phyloP scores from a whole-genome alignment of 1,140 invertebrate genomes.

The Augochlora pura region DNA sequence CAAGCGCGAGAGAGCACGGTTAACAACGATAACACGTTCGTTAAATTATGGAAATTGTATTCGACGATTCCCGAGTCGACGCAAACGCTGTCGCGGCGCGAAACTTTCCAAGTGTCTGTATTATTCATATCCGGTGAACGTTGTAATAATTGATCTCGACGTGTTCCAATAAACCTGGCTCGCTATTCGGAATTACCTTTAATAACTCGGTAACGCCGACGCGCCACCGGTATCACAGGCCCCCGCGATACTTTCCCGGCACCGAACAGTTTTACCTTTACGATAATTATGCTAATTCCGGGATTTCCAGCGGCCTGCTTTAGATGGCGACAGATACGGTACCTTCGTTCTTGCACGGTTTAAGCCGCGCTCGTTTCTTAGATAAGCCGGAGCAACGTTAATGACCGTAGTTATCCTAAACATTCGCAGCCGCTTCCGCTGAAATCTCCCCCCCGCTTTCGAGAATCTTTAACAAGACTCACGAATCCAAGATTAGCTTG shows the following conservation, averaged over 20 bases:
- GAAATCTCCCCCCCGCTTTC: conserved; percentile 11
- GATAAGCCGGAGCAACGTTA: conserved; percentile 57
- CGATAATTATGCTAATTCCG: conserved; percentile 64
- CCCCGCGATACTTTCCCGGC: conserved; percentile 33
- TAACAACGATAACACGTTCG: no score
- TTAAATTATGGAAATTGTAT: not conserved
- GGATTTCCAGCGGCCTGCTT: conserved; percentile 42
- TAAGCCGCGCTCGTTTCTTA: conserved; percentile 52
- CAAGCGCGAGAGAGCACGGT: no score
- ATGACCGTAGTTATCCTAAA: conserved; percentile 62
- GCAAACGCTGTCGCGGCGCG: conserved; percentile 8
- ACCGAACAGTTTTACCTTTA: conserved; percentile 31
- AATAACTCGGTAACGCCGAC: conserved; percentile 33
- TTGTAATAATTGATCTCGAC: conserved; percentile 43
- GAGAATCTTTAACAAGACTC: conserved; percentile 36
- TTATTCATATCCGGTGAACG: conserved; percentile 46
- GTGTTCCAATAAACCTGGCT: conserved; percentile 52
- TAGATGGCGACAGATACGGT: conserved; percentile 34
- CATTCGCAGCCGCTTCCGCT: conserved; percentile 42
- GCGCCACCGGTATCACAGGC: not conserved
- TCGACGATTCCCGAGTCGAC: not conserved
- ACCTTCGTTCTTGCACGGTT: conserved; percentile 13
- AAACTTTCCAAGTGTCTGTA: conserved; percentile 40
- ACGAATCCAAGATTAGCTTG: conserved; percentile 38
- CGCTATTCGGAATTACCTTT: conserved; percentile 43